Evolutionary conservation across 2,888 invertebrate genomes (phyloP), one percentile per base, ranked within the genome.

Genomic region (Lymantria monacha): DNA sequence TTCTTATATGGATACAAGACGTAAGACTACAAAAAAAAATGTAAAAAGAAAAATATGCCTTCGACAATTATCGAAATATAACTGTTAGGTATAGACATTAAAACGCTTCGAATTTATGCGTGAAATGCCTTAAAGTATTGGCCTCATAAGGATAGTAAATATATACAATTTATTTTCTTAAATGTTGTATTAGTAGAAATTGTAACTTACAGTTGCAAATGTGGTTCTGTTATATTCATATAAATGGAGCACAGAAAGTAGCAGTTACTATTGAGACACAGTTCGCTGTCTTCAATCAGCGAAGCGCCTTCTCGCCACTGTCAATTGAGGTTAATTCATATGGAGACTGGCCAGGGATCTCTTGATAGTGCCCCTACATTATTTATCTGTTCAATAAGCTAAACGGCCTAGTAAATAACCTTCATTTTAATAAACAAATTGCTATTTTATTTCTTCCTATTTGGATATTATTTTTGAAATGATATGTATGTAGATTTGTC

Each of bases 301-400:
- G 81, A 85, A 87, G 87, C 86, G 87, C 88, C 88, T 88, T 74
- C 85, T 83, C 83, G 81, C 74, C 77, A 75, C 82, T 75, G 79
- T 90, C 91, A 91, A 91, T 91, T 91, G 91, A 87, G 90, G 90
- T 91, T 89, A 91, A 91, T 89, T 91, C 78, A 72, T 84, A 84
- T 79, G 82, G 83, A 89, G 88, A 83, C 87, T 81, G 83, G 76
- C 81, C 83, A 87, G 82, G 83, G 85, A 88, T 84, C 85, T 79
- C 83, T 82, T 84, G 72, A 70, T 77, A 74, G 57, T 66, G 84
- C 85, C 87, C 85, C 83, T 83, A 79, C 83, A 80, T 84, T 85
- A 86, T 87, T 83, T 85, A 85, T 85, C 81, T 80, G 83, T 84
- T 83, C 85, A 87, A 88, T 87, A 85, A 83, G 77, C 76, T 81